Conservation (phyloP, 2,888 invertebrate genomes). For the Philereme vetulata region DNA sequence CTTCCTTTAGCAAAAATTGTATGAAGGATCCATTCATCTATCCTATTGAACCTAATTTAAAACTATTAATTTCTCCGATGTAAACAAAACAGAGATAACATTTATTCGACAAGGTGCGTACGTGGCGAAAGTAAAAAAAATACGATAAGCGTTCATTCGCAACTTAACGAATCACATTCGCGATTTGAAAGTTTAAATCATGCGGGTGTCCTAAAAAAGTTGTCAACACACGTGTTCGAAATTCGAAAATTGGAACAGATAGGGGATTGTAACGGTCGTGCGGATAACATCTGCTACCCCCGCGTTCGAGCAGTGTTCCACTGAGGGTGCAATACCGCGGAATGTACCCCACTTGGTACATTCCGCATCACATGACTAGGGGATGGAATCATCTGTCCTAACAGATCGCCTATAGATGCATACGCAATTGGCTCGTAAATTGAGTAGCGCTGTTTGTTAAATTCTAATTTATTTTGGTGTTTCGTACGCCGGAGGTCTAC, state of each 20-base stretch:
- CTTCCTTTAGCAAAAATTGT: not conserved
- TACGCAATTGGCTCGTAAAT: slow-evolving; percentile 42
- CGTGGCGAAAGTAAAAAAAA: slow-evolving; percentile 23
- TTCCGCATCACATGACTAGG: slow-evolving; percentile 55
- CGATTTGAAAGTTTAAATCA: slow-evolving; percentile 55
- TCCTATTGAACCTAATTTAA: not conserved
- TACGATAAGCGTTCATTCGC: slow-evolving; percentile 35
- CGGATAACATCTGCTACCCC: slow-evolving; percentile 69
- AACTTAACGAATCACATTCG: slow-evolving; percentile 31
- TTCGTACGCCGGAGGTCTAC: slow-evolving; percentile 1
- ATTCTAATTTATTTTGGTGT: slow-evolving; percentile 19
- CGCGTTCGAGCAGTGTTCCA: slow-evolving; percentile 44
- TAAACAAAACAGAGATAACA: slow-evolving; percentile 11
- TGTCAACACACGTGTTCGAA: slow-evolving; percentile 79
- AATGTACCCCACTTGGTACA: slow-evolving; percentile 43
- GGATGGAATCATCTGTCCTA: slow-evolving; percentile 58
- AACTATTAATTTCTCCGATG: slow-evolving; percentile 1
- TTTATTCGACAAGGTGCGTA: slow-evolving; percentile 29
- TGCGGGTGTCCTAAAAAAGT: slow-evolving; percentile 73
- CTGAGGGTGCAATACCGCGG: slow-evolving; percentile 40
- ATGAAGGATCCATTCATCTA: not conserved
- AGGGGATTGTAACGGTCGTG: slow-evolving; percentile 78
- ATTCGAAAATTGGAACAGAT: slow-evolving; percentile 73
- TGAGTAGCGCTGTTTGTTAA: slow-evolving; percentile 43
- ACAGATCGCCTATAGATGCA: slow-evolving; percentile 34